Percentiles rank a stretch among this genome's conserved stretches.
Evolutionary conservation across 1,140 invertebrate genomes (phyloP).

Genomic region (Dendroctonus valens): DNA sequence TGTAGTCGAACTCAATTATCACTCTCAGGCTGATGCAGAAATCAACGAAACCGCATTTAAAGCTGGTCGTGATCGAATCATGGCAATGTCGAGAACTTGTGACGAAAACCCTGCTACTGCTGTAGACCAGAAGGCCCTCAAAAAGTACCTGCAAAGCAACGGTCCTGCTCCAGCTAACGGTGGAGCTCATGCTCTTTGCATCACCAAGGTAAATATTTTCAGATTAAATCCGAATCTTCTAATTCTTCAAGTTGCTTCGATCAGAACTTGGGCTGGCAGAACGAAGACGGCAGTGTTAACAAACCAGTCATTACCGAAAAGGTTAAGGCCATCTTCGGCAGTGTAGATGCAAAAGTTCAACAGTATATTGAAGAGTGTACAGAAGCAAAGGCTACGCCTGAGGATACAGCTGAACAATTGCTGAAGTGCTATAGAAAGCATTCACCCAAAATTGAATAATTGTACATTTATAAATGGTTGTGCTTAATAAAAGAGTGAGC

Average conservation of each 20-base stretch:
- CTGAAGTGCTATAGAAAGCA: slow-evolving; percentile 5
- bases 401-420: slow-evolving; percentile 11
- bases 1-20: too few relatives aligned
- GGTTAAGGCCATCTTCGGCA: too few relatives aligned
- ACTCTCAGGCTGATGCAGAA: slow-evolving; percentile 10
- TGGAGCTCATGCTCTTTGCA: slow-evolving; percentile 14
- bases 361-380: background rate
- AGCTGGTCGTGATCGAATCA: slow-evolving; percentile 2
- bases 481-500: too few relatives aligned
- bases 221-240: background rate
- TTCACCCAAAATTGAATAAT: too few relatives aligned
- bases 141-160: background rate
- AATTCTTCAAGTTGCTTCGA: background rate
- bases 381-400: slow-evolving; percentile 1
- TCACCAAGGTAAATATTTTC: slow-evolving; percentile 17
- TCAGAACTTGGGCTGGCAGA: slow-evolving; percentile 19
- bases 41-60: background rate
- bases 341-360: too few relatives aligned
- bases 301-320: too few relatives aligned
- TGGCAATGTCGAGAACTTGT: slow-evolving; percentile 7
- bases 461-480: too few relatives aligned
- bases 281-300: slow-evolving; percentile 23
- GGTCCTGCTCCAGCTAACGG: slow-evolving; percentile 11
- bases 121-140: slow-evolving; percentile 10
- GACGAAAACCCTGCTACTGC: slow-evolving; percentile 19